Evolutionary conservation across 2,888 invertebrate genomes (phyloP).

Genomic region (Zonitis immaculata): DNA sequence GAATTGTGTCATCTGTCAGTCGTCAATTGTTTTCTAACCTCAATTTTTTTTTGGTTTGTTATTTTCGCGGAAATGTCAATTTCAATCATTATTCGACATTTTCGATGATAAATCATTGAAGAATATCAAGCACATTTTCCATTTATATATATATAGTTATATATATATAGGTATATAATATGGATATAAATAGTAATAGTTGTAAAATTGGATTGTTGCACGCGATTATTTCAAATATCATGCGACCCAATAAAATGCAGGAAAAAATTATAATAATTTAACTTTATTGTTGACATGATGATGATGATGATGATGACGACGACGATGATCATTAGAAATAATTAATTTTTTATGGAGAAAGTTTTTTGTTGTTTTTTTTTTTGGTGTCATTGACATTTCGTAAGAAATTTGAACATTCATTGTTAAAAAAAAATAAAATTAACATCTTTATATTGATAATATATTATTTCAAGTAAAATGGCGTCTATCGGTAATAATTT

Average conservation of each 20-base stretch:
- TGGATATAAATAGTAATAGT: neutral
- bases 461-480: neutral
- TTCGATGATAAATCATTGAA: too few relatives aligned
- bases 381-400: neutral
- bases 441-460: too few relatives aligned
- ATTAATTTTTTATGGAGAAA: too few relatives aligned
- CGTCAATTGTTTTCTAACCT: too few relatives aligned
- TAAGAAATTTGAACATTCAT: neutral
- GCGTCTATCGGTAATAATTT: too few relatives aligned
- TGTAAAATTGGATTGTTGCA: neutral
- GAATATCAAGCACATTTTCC: neutral
- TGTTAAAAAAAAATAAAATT: neutral
- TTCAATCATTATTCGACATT: too few relatives aligned
- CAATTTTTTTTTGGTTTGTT: too few relatives aligned
- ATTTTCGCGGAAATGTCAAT: too few relatives aligned
- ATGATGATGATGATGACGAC: neutral
- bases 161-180: neutral
- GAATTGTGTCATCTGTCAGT: too few relatives aligned
- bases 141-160: neutral
- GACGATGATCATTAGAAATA: too few relatives aligned
- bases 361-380: too few relatives aligned
- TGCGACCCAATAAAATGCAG: neutral
- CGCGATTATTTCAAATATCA: neutral
- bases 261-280: neutral
- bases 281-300: too few relatives aligned